These are phyloP conservation scores for Chalcosyrphus nemorum DNA, from an alignment of 2,888 invertebrate genomes.

Conservation along the genomic window DNA sequence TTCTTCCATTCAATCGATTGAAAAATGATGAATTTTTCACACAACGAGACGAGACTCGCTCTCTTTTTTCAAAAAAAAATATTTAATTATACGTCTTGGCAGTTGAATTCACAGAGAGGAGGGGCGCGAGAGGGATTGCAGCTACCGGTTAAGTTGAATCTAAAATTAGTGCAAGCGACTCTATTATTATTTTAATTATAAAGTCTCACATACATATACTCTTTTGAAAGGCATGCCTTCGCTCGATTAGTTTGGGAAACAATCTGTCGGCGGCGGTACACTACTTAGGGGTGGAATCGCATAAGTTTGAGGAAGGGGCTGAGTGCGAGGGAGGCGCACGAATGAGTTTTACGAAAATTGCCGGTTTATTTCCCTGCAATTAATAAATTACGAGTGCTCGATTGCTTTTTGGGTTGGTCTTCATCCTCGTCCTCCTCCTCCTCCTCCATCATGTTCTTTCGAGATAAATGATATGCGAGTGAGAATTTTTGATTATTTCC, in stretches of 20 bases:
- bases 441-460: too few relatives aligned
- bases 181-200: conserved; percentile 34
- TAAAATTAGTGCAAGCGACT: conserved; percentile 7
- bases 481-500: not conserved
- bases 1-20: not conserved
- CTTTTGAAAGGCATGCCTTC: not conserved
- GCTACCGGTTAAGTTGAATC: too few relatives aligned
- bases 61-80: not conserved
- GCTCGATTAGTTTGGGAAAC: not conserved
- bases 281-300: too few relatives aligned
- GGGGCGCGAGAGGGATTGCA: not conserved
- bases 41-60: too few relatives aligned
- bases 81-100: not conserved
- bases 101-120: too few relatives aligned
- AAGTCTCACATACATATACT: not conserved
- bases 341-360: conserved; percentile 13
- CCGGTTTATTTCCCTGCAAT: conserved; percentile 34
- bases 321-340: not conserved
- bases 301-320: too few relatives aligned
- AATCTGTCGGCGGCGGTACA: too few relatives aligned
- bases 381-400: conserved; percentile 36
- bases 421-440: too few relatives aligned
- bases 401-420: not conserved
- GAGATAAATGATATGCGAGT: not conserved
- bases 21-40: conserved; percentile 4